Percentiles rank a stretch among this genome's conserved stretches.
phyloP scores from a whole-genome alignment of 1,140 invertebrate species.

The Archivesica marissinica region DNA sequence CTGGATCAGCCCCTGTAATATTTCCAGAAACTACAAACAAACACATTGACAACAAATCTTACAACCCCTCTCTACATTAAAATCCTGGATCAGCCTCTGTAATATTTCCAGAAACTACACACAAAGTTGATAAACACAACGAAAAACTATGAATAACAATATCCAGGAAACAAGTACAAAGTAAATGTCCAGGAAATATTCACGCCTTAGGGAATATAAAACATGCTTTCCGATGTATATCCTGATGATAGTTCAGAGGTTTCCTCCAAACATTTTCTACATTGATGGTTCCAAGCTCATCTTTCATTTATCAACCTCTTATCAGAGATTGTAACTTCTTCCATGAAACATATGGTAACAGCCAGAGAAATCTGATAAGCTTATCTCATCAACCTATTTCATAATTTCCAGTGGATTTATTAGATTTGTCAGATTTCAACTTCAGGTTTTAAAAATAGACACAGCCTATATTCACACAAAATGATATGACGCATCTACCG shows the following conservation, averaged over 20 bases:
- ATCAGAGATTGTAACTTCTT: neutral
- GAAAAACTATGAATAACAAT: no score
- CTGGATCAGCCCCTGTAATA: no score
- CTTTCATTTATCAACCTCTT: conserved; percentile 4
- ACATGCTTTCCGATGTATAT: neutral
- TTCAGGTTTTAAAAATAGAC: no score
- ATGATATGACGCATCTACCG: no score
- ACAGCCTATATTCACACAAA: no score
- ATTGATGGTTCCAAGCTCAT: neutral
- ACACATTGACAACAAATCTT: no score
- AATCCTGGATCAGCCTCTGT: no score
- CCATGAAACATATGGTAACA: conserved; percentile 30
- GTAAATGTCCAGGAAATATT: neutral
- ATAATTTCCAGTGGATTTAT: neutral
- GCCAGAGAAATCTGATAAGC: neutral
- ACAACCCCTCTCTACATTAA: no score
- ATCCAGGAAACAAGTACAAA: neutral
- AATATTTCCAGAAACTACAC: neutral
- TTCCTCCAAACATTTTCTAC: neutral
- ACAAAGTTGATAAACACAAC: neutral
- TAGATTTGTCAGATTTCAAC: no score
- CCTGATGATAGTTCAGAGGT: neutral
- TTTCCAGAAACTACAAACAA: no score
- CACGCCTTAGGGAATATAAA: neutral
- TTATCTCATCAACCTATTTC: conserved; percentile 18